Conservation (phyloP, 2,797 vertebrate genomes). For the Enteromius anoplus region DNA sequence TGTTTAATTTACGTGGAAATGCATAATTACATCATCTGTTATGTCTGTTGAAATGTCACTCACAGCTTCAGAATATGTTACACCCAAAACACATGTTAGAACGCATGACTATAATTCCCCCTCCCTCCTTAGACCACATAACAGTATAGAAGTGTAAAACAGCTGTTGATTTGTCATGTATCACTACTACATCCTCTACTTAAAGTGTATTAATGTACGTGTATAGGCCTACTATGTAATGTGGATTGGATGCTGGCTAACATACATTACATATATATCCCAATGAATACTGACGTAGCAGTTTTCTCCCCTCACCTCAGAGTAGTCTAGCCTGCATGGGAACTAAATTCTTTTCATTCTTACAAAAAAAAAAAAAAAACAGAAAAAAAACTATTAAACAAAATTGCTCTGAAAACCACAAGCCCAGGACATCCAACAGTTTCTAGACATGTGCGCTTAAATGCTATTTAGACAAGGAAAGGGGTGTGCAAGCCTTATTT, state of each 20-base stretch:
- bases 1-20: background rate
- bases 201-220: background rate
- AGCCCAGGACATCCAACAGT: background rate
- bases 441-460: background rate
- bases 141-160: background rate
- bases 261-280: background rate
- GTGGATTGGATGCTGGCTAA: background rate
- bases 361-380: background rate
- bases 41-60: background rate
- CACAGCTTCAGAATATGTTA: background rate
- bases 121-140: background rate
- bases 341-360: conserved; percentile 18
- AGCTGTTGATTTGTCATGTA: background rate
- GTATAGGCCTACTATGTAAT: background rate
- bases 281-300: background rate
- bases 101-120: background rate
- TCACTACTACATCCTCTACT: background rate
- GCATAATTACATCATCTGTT: background rate
- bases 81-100: background rate
- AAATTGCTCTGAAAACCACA: background rate
- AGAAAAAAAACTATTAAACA: background rate
- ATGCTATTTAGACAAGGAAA: background rate
- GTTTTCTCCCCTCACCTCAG: background rate
- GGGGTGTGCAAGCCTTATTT: background rate
- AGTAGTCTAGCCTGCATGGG: background rate